Conservation (phyloP, 1,140 invertebrate genomes). For the Eumeta japonica region DNA sequence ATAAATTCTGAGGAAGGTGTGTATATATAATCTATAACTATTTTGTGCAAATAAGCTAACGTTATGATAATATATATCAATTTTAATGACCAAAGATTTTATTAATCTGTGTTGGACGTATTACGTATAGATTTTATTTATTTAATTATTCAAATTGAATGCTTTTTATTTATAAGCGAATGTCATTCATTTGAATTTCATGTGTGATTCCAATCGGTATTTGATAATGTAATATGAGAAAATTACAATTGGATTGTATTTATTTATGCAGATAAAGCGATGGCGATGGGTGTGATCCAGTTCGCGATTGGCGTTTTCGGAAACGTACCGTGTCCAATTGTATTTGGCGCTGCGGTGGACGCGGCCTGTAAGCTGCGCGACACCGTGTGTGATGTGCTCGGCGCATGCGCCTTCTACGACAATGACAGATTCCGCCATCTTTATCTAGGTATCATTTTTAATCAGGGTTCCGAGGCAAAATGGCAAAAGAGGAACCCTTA, state of each 20-base stretch:
- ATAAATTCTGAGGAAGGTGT: too few relatives aligned
- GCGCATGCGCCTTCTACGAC: constrained; percentile 85
- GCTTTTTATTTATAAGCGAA: too few relatives aligned
- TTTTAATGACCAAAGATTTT: too few relatives aligned
- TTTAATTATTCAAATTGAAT: too few relatives aligned
- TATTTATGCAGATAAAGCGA: constrained; percentile 76
- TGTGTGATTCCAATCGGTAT: background rate
- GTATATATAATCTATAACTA: too few relatives aligned
- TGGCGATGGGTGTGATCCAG: constrained; percentile 90
- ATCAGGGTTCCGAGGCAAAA: background rate
- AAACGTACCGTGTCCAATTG: constrained; percentile 89
- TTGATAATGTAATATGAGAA: background rate
- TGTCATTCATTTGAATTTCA: constrained; percentile 2
- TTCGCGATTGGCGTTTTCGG: constrained; percentile 91
- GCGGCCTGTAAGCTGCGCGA: constrained; percentile 88
- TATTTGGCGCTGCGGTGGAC: constrained; percentile 90
- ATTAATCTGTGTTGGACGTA: too few relatives aligned
- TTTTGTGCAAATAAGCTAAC: too few relatives aligned
- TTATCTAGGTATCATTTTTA: constrained; percentile 73
- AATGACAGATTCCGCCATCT: constrained; percentile 78
- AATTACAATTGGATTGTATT: background rate
- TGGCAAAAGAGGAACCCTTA: too few relatives aligned
- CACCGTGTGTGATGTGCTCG: constrained; percentile 73
- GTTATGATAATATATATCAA: too few relatives aligned
- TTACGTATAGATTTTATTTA: too few relatives aligned